These are phyloP conservation scores for Pempheris klunzingeri DNA, from an alignment of 2,797 vertebrate species.

Conservation along the genomic window DNA sequence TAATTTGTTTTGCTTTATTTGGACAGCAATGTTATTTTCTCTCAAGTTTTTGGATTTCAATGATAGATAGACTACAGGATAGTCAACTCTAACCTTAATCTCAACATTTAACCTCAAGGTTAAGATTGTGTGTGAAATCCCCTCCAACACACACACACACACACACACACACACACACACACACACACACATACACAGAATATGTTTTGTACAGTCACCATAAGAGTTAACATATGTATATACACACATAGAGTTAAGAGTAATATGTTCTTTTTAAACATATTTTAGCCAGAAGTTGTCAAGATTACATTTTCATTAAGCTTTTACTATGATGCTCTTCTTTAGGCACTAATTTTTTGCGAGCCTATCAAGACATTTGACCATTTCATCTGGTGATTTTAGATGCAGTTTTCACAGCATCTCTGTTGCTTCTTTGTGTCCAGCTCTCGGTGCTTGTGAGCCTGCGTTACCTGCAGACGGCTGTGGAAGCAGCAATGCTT, in stretches of 20 bases:
- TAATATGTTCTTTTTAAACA: not conserved
- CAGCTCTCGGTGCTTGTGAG: slow-evolving; percentile 86
- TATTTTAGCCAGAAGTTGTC: not conserved
- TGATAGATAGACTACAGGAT: not conserved
- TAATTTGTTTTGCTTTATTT: not conserved
- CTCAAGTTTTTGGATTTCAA: not conserved
- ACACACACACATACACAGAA: too few relatives aligned
- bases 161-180: not conserved
- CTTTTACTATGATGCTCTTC: not conserved
- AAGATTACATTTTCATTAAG: not conserved
- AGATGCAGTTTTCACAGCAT: not conserved
- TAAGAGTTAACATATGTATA: not conserved
- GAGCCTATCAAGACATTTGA: not conserved
- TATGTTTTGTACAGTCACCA: too few relatives aligned
- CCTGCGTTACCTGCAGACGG: slow-evolving; percentile 89
- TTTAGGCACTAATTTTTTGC: not conserved
- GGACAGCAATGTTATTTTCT: not conserved
- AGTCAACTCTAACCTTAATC: not conserved
- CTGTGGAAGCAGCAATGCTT: slow-evolving; percentile 86
- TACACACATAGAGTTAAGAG: too few relatives aligned
- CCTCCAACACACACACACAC: not conserved
- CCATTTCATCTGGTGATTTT: slow-evolving; percentile 2
- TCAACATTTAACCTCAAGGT: not conserved
- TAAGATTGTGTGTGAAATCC: too few relatives aligned
- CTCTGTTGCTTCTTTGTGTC: slow-evolving; percentile 10